Conservation (phyloP, 2,113 vertebrate genomes). For the Leuciscus idus region DNA sequence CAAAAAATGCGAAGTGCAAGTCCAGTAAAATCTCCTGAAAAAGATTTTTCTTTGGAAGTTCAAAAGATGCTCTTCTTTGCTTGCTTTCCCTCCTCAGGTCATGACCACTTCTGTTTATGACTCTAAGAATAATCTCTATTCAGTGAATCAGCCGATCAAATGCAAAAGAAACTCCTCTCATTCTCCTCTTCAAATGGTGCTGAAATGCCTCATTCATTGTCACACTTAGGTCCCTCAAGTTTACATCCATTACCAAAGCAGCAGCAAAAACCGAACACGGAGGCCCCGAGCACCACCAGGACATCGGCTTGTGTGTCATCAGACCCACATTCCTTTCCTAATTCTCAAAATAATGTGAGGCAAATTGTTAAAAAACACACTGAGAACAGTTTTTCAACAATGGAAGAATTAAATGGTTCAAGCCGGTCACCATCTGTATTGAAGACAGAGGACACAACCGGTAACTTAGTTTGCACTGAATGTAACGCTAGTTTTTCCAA, state of each 20-base stretch:
- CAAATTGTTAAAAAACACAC: background rate
- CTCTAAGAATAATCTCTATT: constrained; percentile 11
- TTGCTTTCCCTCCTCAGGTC: constrained; percentile 50
- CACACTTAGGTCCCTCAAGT: background rate
- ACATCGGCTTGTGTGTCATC: constrained; percentile 1
- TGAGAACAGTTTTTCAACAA: background rate
- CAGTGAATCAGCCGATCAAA: constrained; percentile 61
- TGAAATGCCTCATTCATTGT: background rate
- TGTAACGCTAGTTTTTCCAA: constrained; percentile 66
- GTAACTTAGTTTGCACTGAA: constrained; percentile 67
- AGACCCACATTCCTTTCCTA: background rate
- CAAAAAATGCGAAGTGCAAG: background rate
- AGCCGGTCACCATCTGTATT: constrained; percentile 1
- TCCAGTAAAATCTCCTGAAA: constrained; percentile 19
- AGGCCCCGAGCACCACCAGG: background rate
- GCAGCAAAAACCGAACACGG: background rate
- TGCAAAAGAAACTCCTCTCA: constrained; percentile 6
- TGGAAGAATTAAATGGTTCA: background rate
- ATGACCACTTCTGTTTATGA: background rate
- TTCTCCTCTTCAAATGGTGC: background rate
- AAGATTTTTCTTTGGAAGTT: constrained; percentile 19
- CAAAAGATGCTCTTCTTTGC: constrained; percentile 38
- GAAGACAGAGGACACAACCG: constrained; percentile 39
- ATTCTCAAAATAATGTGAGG: background rate
- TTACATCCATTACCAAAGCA: constrained; percentile 19